Percentiles rank a stretch among this genome's conserved stretches.
phyloP scores from a whole-genome alignment of 2,113 vertebrate species.

The Numida meleagris region DNA sequence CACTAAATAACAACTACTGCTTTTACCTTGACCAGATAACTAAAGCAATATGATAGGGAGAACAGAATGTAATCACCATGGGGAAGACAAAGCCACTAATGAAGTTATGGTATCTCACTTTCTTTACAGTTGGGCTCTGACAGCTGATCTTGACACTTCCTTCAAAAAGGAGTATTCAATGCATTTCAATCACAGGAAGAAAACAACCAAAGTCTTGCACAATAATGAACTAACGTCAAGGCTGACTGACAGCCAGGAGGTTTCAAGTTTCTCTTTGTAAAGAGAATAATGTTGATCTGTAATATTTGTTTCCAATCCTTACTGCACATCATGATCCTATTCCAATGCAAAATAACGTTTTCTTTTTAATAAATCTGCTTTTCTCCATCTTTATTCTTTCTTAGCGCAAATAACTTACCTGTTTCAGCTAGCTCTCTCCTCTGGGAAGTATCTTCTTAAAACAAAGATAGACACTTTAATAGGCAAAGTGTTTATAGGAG shows the following conservation, averaged over 20 bases:
- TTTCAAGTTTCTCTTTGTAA: neutral
- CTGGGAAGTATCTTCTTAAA: neutral
- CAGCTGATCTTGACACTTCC: conserved; percentile 8
- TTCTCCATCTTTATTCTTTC: neutral
- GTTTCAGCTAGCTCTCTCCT: neutral
- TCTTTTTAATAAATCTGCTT: neutral
- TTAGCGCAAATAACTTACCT: conserved; percentile 36
- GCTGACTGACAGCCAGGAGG: conserved; percentile 12
- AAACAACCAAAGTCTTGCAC: neutral
- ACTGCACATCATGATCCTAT: neutral
- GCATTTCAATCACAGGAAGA: neutral
- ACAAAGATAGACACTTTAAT: neutral
- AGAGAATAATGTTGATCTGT: conserved; percentile 8
- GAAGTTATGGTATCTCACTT: neutral
- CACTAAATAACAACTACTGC: neutral
- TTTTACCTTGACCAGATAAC: neutral
- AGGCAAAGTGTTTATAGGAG: conserved; percentile 37
- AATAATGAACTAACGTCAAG: neutral
- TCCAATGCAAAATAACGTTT: neutral
- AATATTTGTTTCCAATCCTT: neutral
- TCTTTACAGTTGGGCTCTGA: neutral
- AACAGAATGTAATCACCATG: neutral
- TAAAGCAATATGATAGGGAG: neutral
- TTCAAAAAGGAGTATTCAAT: neutral
- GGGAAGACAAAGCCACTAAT: neutral